Evolutionary conservation across 2,113 vertebrate species (phyloP).

Genomic region (human (Homo sapiens)): DNA sequence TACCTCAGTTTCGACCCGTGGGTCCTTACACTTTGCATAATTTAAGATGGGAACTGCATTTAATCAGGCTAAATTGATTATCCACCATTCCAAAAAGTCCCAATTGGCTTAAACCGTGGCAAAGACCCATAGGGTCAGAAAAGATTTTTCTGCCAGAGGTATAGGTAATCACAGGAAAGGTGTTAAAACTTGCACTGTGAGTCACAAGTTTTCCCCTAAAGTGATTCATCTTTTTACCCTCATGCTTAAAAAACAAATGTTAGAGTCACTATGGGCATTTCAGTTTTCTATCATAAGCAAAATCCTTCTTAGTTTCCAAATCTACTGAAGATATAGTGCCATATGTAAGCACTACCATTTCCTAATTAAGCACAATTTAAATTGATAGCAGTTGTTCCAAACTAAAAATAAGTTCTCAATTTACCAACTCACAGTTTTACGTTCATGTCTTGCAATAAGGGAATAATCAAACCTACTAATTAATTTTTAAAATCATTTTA

Average conservation of each 20-base stretch:
- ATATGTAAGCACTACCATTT: not conserved
- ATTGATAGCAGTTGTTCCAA: conserved; percentile 2
- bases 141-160: conserved; percentile 57
- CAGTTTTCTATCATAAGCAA: conserved; percentile 34
- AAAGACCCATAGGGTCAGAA: conserved; percentile 57
- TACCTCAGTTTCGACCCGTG: conserved; percentile 64
- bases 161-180: conserved; percentile 48
- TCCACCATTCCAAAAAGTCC: conserved; percentile 67
- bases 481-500: not conserved
- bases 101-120: conserved; percentile 47
- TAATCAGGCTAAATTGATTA: conserved; percentile 80
- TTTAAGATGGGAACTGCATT: conserved; percentile 78
- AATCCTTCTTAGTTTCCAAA: conserved; percentile 35
- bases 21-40: conserved; percentile 66
- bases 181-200: conserved; percentile 44
- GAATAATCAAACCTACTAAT: not conserved
- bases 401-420: not conserved
- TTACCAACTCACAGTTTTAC: not conserved
- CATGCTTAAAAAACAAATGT: not conserved
- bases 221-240: conserved; percentile 32
- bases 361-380: conserved; percentile 24
- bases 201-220: not conserved
- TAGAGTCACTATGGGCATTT: conserved; percentile 52
- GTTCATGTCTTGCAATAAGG: not conserved
- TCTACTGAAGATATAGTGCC: not conserved